Base-by-base conservation (phyloP, 2,888 invertebrate species). In the Drosophila neonasuta region DNA sequence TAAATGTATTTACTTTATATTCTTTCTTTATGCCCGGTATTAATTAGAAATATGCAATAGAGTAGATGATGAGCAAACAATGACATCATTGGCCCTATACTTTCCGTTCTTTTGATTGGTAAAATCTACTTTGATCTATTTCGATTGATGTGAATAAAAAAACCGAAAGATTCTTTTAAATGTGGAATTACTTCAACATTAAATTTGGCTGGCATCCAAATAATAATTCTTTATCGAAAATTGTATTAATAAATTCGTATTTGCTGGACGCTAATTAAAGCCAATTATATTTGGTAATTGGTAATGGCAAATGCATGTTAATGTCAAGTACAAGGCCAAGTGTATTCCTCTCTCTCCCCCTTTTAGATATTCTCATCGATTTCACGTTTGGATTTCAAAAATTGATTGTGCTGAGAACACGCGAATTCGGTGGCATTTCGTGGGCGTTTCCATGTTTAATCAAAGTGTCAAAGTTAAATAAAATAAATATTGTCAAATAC, bases 401-500 rank as follows among this genome's bases (percentile, higher is more conserved):
- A 58, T 73, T 39, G 44, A 42, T 59, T 58, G 57, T 11, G 32
- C 17, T 24, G 59, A 42, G 34, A 52, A 54, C 48, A 44, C n/a
- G 49, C 58, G 49, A 54, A 54, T 54, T 54, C 30, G 54, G 42
- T 49, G 49, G 50, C 34, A 36, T 34, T 34, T 45, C 24, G 50
- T 13, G 36, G 59, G 32, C 20, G 64, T 15, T 54, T 44, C 29
- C 41, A 29, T 62, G 67, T 42, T 74, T 72, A 72, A 66, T 75
- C 59, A 69, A 74, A 55, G 52, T 68, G 62, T 68, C 68, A 69
- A 67, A 72, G 68, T 84, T 75, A 86, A 86, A 75, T 81, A 51
- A 72, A 72, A 61, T 57, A 86, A 81, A 81, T 81, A 81, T 86
- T 80, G 80, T 76, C 68, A 60, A 44, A 58, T 63, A 63, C 48